Percentiles rank a stretch among this genome's conserved stretches.
Conservation (phyloP, 2,888 invertebrate genomes). For the Scaptomyza polygonia region DNA sequence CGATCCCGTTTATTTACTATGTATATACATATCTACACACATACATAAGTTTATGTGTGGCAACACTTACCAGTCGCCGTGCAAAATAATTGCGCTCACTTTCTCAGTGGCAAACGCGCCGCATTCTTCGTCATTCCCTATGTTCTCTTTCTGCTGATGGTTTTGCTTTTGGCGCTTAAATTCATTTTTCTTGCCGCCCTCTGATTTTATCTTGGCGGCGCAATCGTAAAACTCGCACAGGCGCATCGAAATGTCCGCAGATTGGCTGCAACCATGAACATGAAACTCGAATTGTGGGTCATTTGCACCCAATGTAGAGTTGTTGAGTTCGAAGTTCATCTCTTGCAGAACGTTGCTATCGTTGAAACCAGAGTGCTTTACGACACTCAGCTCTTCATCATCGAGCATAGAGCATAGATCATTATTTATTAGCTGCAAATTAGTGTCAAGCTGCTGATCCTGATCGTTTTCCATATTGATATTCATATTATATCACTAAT, state of each 20-base stretch:
- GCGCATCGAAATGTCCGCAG: background rate
- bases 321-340: conserved; percentile 25
- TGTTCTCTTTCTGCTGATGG: conserved; percentile 49
- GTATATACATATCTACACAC: background rate
- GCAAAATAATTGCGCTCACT: conserved; percentile 30
- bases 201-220: background rate
- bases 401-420: conserved; percentile 50
- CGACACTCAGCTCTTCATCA: conserved; percentile 10
- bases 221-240: background rate
- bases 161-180: conserved; percentile 33
- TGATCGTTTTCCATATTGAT: conserved; percentile 6
- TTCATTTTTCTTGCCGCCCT: background rate
- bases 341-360: conserved; percentile 26
- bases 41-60: background rate
- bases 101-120: conserved; percentile 24
- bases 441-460: conserved; percentile 36
- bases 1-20: background rate
- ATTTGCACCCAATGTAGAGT: conserved; percentile 21
- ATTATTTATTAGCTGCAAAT: conserved; percentile 31
- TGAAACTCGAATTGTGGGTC: conserved; percentile 59
- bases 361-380: background rate
- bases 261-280: conserved; percentile 35
- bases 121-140: conserved; percentile 4
- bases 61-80: conserved; percentile 58
- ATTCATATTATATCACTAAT: conserved; percentile 13